Conservation (phyloP, 2,113 vertebrate species). For the Laticauda laticaudata region DNA sequence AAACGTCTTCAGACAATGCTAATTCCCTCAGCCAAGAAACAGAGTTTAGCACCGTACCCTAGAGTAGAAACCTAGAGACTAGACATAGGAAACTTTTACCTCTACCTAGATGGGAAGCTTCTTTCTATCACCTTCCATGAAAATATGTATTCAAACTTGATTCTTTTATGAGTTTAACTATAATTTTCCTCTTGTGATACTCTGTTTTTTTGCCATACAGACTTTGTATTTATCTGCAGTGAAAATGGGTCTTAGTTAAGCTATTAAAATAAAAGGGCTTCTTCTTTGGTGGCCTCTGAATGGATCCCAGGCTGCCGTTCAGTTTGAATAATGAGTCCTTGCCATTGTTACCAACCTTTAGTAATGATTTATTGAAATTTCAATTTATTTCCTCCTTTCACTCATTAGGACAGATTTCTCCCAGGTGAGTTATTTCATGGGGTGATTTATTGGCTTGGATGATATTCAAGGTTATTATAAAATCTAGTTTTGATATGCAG, state of each 20-base stretch:
- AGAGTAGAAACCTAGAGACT: background rate
- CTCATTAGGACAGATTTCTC: slow-evolving; percentile 19
- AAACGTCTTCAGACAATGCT: background rate
- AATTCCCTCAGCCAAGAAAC: background rate
- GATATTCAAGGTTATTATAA: slow-evolving; percentile 28
- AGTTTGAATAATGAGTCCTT: slow-evolving; percentile 16
- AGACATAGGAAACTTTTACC: background rate
- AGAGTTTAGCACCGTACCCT: background rate
- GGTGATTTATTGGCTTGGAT: slow-evolving; percentile 30
- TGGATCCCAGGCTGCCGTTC: slow-evolving; percentile 16
- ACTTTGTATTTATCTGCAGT: background rate
- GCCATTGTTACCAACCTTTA: slow-evolving; percentile 28
- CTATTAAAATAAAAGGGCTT: background rate
- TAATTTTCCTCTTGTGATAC: background rate
- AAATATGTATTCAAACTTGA: background rate
- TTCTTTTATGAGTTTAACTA: background rate
- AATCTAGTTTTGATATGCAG: background rate
- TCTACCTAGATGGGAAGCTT: background rate
- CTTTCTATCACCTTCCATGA: background rate
- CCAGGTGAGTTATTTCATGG: slow-evolving; percentile 3
- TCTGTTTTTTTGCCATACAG: background rate
- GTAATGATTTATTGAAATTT: slow-evolving; percentile 32
- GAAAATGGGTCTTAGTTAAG: background rate
- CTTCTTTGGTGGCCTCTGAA: slow-evolving; percentile 24
- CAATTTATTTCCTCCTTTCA: slow-evolving; percentile 26